A percentile compares a stretch with the other conserved stretches of the same genome.
phyloP scores from a whole-genome alignment of 2,113 vertebrate species.

The Eidolon helvum region DNA sequence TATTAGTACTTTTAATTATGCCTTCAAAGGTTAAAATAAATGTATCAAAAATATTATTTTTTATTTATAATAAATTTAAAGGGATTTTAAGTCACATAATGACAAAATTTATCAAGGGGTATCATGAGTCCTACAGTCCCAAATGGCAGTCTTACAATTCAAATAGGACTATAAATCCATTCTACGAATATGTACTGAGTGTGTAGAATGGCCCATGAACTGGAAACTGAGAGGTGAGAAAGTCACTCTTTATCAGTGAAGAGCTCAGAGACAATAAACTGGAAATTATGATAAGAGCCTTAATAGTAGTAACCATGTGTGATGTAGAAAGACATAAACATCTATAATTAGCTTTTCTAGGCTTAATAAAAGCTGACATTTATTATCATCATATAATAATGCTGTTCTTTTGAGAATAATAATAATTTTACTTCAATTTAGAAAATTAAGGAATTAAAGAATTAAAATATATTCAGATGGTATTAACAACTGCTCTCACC shows the following conservation, averaged over 20 bases:
- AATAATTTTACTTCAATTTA: neutral
- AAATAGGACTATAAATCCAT: neutral
- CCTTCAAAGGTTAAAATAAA: neutral
- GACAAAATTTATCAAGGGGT: neutral
- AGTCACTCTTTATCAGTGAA: neutral
- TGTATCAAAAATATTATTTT: neutral
- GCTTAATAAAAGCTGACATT: neutral
- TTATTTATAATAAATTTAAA: neutral
- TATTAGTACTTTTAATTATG: neutral
- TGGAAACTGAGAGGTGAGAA: neutral
- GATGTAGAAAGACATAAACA: neutral
- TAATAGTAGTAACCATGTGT: neutral
- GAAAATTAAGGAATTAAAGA: neutral
- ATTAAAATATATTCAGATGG: neutral
- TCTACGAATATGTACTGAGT: neutral
- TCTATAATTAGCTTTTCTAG: neutral
- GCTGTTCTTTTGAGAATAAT: neutral
- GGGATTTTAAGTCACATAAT: neutral
- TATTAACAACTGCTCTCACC: neutral
- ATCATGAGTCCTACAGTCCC: neutral
- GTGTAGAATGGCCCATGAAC: neutral
- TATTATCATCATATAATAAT: neutral
- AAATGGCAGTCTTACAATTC: neutral
- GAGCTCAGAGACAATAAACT: neutral
- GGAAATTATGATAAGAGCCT: neutral